Evolutionary conservation across 2,888 invertebrate genomes (phyloP), one percentile per base, ranked within the genome.

Genomic region (Drosophila hawaiiensis): DNA sequence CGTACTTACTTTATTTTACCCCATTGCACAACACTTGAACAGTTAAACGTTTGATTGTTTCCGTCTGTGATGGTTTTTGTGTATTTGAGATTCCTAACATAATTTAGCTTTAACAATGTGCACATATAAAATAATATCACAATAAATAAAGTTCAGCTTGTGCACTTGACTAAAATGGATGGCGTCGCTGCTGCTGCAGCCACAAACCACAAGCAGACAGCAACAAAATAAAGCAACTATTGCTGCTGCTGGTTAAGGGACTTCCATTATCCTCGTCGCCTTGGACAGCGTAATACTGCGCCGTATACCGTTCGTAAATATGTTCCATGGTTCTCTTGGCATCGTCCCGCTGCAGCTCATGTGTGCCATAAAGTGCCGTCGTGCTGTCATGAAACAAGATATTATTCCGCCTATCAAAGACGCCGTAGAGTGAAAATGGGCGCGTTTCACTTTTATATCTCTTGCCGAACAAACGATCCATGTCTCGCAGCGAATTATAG

Each of bases 381-480:
- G 93, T 93, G 41, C 79, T 90, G 74, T 93, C 93, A 6, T 89
- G 89, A 72, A 97, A 97, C 47, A 97, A 92, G 0, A 97, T 93
- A 87, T 96, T 94, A 29, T 93, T 93, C 73, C 94, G 92, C 47
- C 95, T 95, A 78, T 97, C 96, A 83, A 95, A 97, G 0, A 94
- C 92, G 0, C 96, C 96, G 77, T 95, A 97, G 93, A 97, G 94
- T 0, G 95, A 95, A 82, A 97, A 96, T 76, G 96, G 94, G 0
- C 95, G 94, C 0, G 95, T 95, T 22, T 95, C 94, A 5, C 94
- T 93, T 61, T 94, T 94, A 81, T 92, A 94, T 49, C 94, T 94
- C 89, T 94, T 95, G 50, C 97, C 97, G 91, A 97, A 97, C 37
- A 96, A 92, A 80, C 95, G 94, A 89, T 97, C 96, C 85, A 97